phyloP scores from a whole-genome alignment of 2,888 invertebrate genomes.

The Celastrina argiolus region DNA sequence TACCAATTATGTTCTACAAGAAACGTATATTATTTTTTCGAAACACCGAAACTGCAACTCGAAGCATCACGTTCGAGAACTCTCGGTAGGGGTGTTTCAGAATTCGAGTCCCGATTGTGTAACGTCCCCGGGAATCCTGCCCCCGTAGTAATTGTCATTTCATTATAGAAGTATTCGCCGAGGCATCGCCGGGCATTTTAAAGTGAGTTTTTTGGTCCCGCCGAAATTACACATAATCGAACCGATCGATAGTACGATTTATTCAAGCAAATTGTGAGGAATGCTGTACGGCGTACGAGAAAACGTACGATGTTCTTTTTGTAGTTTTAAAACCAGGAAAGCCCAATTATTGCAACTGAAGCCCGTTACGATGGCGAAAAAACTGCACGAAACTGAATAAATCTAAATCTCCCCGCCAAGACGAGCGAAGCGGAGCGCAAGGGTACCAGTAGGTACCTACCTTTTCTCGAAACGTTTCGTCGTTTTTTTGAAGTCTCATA shows the following conservation, averaged over 20 bases:
- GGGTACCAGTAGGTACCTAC: no score
- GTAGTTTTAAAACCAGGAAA: background rate
- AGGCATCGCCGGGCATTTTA: constrained; percentile 48
- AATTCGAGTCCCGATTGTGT: constrained; percentile 44
- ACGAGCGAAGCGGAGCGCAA: no score
- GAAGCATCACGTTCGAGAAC: constrained; percentile 38
- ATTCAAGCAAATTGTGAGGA: constrained; percentile 14
- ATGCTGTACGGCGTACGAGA: background rate
- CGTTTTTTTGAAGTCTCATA: no score
- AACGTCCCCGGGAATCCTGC: constrained; percentile 52
- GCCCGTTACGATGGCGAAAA: no score
- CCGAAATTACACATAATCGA: constrained; percentile 70
- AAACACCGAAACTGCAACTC: constrained; percentile 20
- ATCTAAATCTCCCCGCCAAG: no score
- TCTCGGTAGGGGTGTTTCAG: constrained; percentile 35
- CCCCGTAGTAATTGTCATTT: constrained; percentile 72
- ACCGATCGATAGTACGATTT: constrained; percentile 49
- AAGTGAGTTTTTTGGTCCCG: constrained; percentile 55
- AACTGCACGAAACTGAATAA: no score
- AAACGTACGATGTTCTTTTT: background rate
- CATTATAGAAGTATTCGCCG: constrained; percentile 71
- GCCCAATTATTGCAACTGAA: no score
- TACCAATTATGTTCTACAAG: no score
- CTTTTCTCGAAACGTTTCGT: no score
- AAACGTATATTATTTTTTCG: no score